Conservation (phyloP, 2,113 vertebrate species). For the Thinocorus orbignyianus region DNA sequence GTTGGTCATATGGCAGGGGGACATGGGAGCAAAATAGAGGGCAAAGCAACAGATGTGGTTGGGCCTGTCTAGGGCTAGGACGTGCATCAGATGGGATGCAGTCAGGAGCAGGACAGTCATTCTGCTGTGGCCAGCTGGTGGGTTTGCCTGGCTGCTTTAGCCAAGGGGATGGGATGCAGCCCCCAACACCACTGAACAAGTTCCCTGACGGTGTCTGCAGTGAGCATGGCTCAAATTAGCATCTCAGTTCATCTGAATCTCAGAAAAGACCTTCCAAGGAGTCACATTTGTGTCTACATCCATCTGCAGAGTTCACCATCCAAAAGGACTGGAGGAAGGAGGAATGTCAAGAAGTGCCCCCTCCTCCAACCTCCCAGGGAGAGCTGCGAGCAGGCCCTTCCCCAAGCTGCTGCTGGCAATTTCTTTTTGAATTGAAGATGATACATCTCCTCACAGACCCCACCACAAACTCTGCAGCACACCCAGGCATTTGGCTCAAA, state of each 20-base stretch:
- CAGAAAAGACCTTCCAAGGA: neutral
- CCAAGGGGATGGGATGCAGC: neutral
- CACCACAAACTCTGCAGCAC: neutral
- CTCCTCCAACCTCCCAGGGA: neutral
- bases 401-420: neutral
- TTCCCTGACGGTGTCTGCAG: neutral
- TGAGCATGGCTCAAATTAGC: neutral
- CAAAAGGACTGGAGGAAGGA: neutral
- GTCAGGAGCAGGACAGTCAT: neutral
- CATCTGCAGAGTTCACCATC: neutral
- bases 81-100: neutral
- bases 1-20: neutral
- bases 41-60: neutral
- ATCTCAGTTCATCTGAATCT: neutral
- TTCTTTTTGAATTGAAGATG: neutral
- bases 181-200: neutral
- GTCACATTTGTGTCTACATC: neutral
- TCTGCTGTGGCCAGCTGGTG: neutral
- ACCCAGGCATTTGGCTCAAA: neutral
- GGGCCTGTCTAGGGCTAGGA: rapidly evolving
- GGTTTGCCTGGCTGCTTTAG: neutral
- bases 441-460: neutral
- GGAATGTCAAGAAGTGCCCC: neutral
- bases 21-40: neutral
- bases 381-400: neutral